A percentile compares a stretch with the other conserved stretches of the same genome.
Conservation (phyloP, 1,140 invertebrate genomes). For the Eupristina koningsbergeri region DNA sequence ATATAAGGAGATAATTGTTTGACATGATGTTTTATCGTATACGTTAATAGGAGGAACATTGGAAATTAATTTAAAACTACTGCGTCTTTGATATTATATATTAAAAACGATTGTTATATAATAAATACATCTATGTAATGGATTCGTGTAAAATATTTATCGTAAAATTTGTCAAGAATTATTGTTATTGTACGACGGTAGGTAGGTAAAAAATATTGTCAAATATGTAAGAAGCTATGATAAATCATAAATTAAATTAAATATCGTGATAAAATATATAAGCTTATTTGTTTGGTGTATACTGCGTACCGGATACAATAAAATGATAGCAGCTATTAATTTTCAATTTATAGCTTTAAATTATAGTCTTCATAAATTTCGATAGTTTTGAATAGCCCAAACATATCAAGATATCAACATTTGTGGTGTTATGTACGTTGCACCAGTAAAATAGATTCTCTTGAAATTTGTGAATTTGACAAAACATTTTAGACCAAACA, state of each 20-base stretch:
- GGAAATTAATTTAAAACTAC: background rate
- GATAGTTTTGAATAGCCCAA: background rate
- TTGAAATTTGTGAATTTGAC: background rate
- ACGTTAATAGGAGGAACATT: background rate
- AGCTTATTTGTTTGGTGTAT: constrained; percentile 13
- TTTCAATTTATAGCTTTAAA: background rate
- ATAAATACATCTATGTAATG: background rate
- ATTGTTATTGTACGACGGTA: background rate
- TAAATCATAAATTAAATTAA: background rate
- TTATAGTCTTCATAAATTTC: background rate
- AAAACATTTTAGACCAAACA: background rate
- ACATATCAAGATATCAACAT: constrained; percentile 7
- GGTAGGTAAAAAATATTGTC: background rate
- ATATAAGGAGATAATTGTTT: background rate
- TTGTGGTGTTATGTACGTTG: background rate
- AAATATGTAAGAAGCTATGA: background rate
- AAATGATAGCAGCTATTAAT: background rate
- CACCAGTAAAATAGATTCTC: background rate
- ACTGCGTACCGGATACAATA: constrained; percentile 17
- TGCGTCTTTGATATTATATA: background rate
- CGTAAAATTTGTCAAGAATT: background rate
- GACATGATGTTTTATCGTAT: background rate
- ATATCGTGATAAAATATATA: constrained; percentile 27
- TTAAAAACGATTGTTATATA: background rate
- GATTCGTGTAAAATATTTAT: constrained; percentile 8